phyloP scores from a whole-genome alignment of 2,888 invertebrate species.

The Salticus scenicus region DNA sequence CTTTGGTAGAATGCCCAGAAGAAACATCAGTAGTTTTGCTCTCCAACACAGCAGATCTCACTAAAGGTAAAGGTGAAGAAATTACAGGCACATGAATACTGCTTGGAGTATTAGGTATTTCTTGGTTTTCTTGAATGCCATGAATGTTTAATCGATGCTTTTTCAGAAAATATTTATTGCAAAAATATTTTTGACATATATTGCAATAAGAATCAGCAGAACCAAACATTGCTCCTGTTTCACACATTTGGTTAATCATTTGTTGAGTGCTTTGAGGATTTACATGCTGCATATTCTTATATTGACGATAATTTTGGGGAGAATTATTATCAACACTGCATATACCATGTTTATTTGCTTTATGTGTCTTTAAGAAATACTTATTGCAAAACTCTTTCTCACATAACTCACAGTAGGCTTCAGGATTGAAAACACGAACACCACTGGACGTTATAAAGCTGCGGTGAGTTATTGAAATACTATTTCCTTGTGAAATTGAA shows the following conservation, averaged over 20 bases:
- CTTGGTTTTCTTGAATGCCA: constrained; percentile 76
- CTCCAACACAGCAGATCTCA: constrained; percentile 34
- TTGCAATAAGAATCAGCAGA: constrained; percentile 75
- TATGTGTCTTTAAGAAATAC: constrained; percentile 97
- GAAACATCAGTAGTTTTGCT: constrained; percentile 39
- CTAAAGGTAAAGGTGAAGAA: constrained; percentile 55
- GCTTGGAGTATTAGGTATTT: constrained; percentile 38
- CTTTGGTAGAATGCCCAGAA: constrained; percentile 45
- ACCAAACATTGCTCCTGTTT: constrained; percentile 62
- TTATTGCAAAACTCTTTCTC: constrained; percentile 99
- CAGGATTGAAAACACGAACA: constrained; percentile 91
- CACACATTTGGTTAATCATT: constrained; percentile 52
- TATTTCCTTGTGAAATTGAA: constrained; percentile 64
- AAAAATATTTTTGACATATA: constrained; percentile 81
- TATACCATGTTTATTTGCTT: constrained; percentile 97
- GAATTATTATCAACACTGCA: constrained; percentile 79
- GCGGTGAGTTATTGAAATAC: constrained; percentile 53
- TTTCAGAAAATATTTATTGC: constrained; percentile 81
- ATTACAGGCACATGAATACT: constrained; percentile 69
- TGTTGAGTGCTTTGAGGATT: constrained; percentile 46
- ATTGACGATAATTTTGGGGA: constrained; percentile 35
- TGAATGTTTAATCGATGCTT: constrained; percentile 84
- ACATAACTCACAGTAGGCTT: constrained; percentile 98
- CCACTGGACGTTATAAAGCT: constrained; percentile 67
- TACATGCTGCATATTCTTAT: constrained; percentile 47